Conservation (phyloP, 2,888 invertebrate species). For the Drosophila incognita region DNA sequence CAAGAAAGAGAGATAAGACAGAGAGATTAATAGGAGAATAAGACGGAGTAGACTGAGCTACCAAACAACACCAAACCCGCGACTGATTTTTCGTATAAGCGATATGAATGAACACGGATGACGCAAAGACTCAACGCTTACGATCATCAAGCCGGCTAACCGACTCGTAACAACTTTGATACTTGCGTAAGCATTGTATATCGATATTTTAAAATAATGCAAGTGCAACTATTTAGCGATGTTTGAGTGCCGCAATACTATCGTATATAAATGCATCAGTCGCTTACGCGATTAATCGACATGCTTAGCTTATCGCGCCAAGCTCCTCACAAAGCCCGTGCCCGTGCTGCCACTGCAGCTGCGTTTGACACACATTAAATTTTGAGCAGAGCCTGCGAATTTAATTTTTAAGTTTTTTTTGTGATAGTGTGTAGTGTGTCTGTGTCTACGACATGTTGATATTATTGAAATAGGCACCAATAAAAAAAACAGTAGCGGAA, state of each 20-base stretch:
- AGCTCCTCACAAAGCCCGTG: slow-evolving; percentile 33
- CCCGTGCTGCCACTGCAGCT: slow-evolving; percentile 40
- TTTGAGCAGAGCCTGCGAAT: slow-evolving; percentile 16
- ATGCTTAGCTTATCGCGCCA: slow-evolving; percentile 29
- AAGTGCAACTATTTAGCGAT: slow-evolving; percentile 2
- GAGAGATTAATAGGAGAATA: too few species aligned
- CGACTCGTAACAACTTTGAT: background rate
- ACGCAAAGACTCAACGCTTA: too few species aligned
- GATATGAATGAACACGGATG: too few species aligned
- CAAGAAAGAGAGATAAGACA: too few species aligned
- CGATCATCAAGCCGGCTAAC: too few species aligned
- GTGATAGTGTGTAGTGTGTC: slow-evolving; percentile 25
- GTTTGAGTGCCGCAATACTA: background rate
- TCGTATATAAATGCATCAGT: background rate
- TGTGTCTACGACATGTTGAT: slow-evolving; percentile 28
- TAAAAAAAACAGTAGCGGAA: slow-evolving; percentile 7
- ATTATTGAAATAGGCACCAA: slow-evolving; percentile 12
- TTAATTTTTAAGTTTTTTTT: slow-evolving; percentile 41
- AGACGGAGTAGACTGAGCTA: too few species aligned
- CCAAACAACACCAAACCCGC: too few species aligned
- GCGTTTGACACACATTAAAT: slow-evolving; percentile 31
- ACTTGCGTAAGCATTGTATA: background rate
- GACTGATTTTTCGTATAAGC: too few species aligned
- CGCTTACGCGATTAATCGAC: slow-evolving; percentile 21
- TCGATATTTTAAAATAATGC: background rate